Evolutionary conservation across 2,113 vertebrate genomes (phyloP), one percentile per base, ranked within the genome.

Genomic region (Cheirogaleus medius): DNA sequence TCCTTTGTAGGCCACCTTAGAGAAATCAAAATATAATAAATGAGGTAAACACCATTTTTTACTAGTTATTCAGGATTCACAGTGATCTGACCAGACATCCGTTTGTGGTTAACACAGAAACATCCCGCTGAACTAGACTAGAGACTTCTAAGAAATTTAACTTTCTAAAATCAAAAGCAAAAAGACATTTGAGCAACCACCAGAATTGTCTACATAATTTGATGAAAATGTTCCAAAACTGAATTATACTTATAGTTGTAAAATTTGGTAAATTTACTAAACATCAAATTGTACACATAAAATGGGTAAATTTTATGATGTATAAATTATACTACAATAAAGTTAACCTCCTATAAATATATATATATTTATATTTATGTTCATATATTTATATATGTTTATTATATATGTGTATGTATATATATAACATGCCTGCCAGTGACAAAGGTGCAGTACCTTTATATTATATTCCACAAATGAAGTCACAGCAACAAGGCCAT

Each of bases 101-200:
- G 29, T 77, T 68, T 96, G 44, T 77, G 32, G 47, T 90, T 91
- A 71, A 60, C 37, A 58, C 8, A 74, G 63, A 66, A 92, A 47
- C 29, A 66, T 58, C 4, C 20, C 39, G 84, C 42, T 91, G 84
- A 86, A 47, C 8, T 76, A 86, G 84, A 87, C 54, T 78, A 20
- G 52, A 74, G 47, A n/a, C 34, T 80, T 96, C 17, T 78, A 54
- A 89, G 90, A 97, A 80, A 80, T 77, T 37, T 32, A 56, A 1
- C 68, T 68, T 91, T 90, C 34, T 95, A 88, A 78, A 89, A 86
- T 63, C 58, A 81, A 80, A 96, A 81, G 42, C 64, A 90, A 74
- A 84, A 60, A 63, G 37, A 66, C 25, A 76, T 42, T 73, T 92
- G 63, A 87, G 7, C 29, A 90, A 20, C 29, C 25, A 83, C 64